Evolutionary conservation across 2,888 invertebrate species (phyloP), one percentile per base, ranked within the genome.

Genomic region (Diplolepis rosae): DNA sequence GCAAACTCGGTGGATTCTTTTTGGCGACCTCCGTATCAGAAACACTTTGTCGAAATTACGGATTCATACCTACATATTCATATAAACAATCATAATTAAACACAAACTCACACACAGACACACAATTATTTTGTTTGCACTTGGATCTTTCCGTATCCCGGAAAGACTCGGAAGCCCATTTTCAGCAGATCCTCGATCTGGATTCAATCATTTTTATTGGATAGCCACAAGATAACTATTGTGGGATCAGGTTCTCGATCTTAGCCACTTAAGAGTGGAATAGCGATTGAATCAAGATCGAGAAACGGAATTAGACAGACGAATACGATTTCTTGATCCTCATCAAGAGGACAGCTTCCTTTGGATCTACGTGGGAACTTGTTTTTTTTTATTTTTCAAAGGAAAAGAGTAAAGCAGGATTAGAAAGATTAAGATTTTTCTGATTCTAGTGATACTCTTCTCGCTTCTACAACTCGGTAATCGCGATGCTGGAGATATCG

Each of bases 1-100:
- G 73, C 77, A 79, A 80, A 71, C 79, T 80, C 80, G 76, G 71
- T 73, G 84, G 84, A 87, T 87, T 78, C 73, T 72, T 72, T 77
- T 79, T 78, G 73, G 73, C 75, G 69, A 66, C 65, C 68, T 73
- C 69, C 65, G 65, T 52, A 56, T 69, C 66, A 50, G 32, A 67
- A 51, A 35, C 22, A 32, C 32, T 15, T 54, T 9, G 0, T 35
- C 35, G n/a, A 39, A 61, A 61, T 56, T 35, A 56, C 35, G 18
- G 22, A 56, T 35, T 56, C 56, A 56, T 13, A 35, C 56, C 9
- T 18, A 50, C 50, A 50, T 24, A 24, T 24, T 13, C 4, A 48
- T 27, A 24, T n/a, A 5, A 15, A 45, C 45, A 45, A 45, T 5
- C 15, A 45, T 45, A 45, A 45, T 18, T 15, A 45, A 30, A 30